Evolutionary conservation across 2,888 invertebrate species (phyloP), one percentile per base, ranked within the genome.

Genomic region (Hetaerina titia): DNA sequence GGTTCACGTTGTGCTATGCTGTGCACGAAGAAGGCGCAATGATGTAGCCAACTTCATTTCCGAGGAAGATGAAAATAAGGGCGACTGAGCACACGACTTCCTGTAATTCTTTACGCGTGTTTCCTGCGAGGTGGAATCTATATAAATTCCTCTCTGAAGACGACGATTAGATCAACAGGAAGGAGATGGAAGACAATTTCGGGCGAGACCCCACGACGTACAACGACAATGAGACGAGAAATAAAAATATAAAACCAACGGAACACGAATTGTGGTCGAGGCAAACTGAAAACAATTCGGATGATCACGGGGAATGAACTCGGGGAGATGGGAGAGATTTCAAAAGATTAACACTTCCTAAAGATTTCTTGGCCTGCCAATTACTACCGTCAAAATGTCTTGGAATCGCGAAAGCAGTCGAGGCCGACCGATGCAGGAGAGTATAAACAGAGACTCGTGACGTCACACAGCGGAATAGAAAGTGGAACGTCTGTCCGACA

Each of bases 401-500:
- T 74, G 69, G 56, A n/a, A 92, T 92, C 92, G 92, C 92, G 92
- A 92, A 92, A 92, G 92, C 92, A 11, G 90, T 22, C 22, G 69
- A 89, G 89, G n/a, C 13, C 60, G 90, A 63, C 92, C 92, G 56
- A 92, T 69, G 92, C 92, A 92, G 69, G 69, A 60, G 74, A 56
- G 92, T 69, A 64, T 74, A 92, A 74, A 92, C 92, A 92, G 92
- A 92, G 69, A 56, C 64, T 45, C 92, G 22, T 92, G 92, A 92
- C 92, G 92, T 92, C 92, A 92, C 92, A 15, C 56, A 56, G 92
- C 45, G 57, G 92, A 92, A 92, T 74, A 92, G 92, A 92, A 92
- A 92, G 92, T 92, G 92, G 92, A 92, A 92, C 92, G 92, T 92
- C 92, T 92, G 92, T 92, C 74, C 69, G 92, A 92, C 92, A 92